Conservation (phyloP, 2,797 vertebrate species). For the Poecilia velifera region DNA sequence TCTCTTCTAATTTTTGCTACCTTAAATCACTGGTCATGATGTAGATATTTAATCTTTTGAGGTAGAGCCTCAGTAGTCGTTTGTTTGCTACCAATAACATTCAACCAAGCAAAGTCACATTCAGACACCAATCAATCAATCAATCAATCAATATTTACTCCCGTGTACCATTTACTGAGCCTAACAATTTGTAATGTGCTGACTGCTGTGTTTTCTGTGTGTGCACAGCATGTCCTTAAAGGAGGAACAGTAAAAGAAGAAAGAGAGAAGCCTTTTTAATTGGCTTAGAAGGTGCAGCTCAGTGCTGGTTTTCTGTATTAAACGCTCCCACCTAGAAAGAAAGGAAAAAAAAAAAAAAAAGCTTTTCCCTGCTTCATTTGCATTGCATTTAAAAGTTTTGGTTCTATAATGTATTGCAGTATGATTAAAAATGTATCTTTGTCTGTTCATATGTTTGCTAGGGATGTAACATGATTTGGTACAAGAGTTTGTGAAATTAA, state of each 20-base stretch:
- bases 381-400: background rate
- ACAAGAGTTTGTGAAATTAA: background rate
- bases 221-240: slow-evolving; percentile 61
- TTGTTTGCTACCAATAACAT: slow-evolving; percentile 70
- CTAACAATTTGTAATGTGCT: slow-evolving; percentile 53
- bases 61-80: slow-evolving; percentile 50
- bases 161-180: slow-evolving; percentile 68
- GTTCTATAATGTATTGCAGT: background rate
- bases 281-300: slow-evolving; percentile 9
- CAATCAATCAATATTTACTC: slow-evolving; percentile 74
- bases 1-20: slow-evolving; percentile 54
- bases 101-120: slow-evolving; percentile 76
- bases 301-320: background rate
- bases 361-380: background rate
- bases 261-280: slow-evolving; percentile 33
- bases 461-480: background rate
- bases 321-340: background rate
- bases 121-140: slow-evolving; percentile 78
- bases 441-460: background rate
- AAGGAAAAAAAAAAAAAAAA: background rate
- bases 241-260: slow-evolving; percentile 28
- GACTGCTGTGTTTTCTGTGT: slow-evolving; percentile 47
- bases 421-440: background rate
- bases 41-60: slow-evolving; percentile 52
- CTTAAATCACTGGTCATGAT: slow-evolving; percentile 70